Percentiles rank a stretch among this genome's conserved stretches.
Conservation (phyloP, 2,113 vertebrate genomes). For the Rana temporaria region DNA sequence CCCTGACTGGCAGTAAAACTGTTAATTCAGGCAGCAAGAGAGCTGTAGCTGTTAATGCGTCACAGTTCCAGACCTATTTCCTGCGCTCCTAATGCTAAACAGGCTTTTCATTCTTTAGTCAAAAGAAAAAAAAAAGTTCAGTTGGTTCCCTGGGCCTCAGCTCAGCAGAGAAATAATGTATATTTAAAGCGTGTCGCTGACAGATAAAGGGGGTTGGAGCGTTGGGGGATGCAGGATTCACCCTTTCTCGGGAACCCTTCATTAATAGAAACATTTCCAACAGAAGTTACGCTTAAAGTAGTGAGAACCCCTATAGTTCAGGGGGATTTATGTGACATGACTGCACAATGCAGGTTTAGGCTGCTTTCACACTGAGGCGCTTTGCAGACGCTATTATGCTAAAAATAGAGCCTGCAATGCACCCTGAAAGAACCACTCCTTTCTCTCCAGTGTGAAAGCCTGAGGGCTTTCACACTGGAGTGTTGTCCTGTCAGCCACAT, state of each 20-base stretch:
- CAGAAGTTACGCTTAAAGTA: not conserved
- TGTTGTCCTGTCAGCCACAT: too few relatives aligned
- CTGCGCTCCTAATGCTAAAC: conserved; percentile 54
- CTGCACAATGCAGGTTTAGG: too few relatives aligned
- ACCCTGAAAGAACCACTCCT: too few relatives aligned
- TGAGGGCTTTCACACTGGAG: too few relatives aligned
- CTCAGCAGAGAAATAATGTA: not conserved
- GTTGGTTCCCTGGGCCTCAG: conserved; percentile 1
- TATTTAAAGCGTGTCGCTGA: conserved; percentile 1
- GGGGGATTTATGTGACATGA: too few relatives aligned
- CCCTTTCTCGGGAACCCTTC: not conserved
- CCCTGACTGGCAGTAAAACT: not conserved
- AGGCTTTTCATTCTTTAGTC: conserved; percentile 52
- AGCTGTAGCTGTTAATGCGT: conserved; percentile 44
- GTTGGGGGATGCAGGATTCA: not conserved
- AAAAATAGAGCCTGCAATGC: too few relatives aligned
- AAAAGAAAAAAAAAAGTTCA: conserved; percentile 38
- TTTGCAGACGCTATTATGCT: too few relatives aligned
- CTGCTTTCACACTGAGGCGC: too few relatives aligned
- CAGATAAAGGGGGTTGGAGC: not conserved
- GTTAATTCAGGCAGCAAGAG: conserved; percentile 24
- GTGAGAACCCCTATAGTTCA: not conserved
- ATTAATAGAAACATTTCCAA: not conserved
- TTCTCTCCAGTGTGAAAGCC: too few relatives aligned
- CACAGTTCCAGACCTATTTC: conserved; percentile 51